These are phyloP conservation scores for Theropithecus gelada DNA, from an alignment of 2,113 vertebrate species.

Conservation along the genomic window DNA sequence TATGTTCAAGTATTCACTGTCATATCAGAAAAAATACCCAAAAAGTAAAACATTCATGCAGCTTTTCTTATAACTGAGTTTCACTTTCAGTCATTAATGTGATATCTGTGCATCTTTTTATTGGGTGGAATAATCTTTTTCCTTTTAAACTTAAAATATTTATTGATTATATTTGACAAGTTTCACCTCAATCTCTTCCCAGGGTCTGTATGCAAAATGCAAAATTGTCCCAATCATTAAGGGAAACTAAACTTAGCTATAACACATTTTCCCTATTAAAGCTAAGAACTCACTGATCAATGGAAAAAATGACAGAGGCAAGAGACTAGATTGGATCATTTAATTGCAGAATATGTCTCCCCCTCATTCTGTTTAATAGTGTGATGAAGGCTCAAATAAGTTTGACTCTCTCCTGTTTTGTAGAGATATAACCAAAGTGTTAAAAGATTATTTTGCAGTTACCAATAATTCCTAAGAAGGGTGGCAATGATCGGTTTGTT, in stretches of 20 bases:
- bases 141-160: slow-evolving; percentile 24
- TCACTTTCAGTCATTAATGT: background rate
- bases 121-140: background rate
- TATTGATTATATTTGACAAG: background rate
- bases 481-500: background rate
- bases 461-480: background rate
- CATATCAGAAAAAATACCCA: slow-evolving; percentile 3
- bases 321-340: background rate
- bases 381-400: background rate
- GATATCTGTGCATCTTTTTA: background rate
- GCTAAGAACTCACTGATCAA: background rate
- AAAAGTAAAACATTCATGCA: background rate
- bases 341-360: background rate
- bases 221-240: background rate
- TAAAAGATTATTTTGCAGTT: background rate
- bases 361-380: background rate
- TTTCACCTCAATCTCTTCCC: background rate
- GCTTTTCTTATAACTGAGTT: background rate
- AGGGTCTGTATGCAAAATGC: background rate
- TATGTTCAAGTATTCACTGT: background rate
- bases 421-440: background rate
- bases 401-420: background rate
- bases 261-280: background rate
- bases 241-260: background rate
- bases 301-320: background rate